Evolutionary conservation across 2,888 invertebrate genomes (phyloP), one percentile per base, ranked within the genome.

Genomic region (Oscheius sp.): DNA sequence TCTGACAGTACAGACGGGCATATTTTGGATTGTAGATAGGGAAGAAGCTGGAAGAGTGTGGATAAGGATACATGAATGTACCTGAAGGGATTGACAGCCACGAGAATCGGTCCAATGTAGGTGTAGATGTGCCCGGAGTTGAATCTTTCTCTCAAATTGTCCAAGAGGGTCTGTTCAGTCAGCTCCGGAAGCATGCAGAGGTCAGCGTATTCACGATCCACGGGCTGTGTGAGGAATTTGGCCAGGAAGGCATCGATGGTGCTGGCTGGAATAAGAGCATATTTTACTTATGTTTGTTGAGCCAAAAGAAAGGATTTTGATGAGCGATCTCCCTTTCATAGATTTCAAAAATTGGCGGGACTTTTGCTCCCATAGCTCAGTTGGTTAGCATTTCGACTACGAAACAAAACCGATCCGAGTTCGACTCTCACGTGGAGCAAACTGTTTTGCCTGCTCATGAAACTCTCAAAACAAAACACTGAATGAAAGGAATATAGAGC

Each of bases 21-120:
- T 96, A 96, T 91, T 96, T 96, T 62, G 96, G 96, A 91, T 96
- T 96, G 92, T 96, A 97, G 85, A 97, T 96, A 33, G 96, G 96
- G 90, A 95, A 95, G 91, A 96, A 96, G 91, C 92, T 91, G 76
- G 32, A 80, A 74, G 9, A 47, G 5, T 47, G 33, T 21, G 9
- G 13, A 9, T n/a, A 4, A 11, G 10, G 29, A 32, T 21, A 66
- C 50, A 21, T 11, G n/a, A 50, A 66, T n/a, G 10, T 50, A 80
- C 80, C 82, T 80, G 91, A 96, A 96, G 10, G 92, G 92, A 85
- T 96, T 96, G 80, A 96, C 93, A 70, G 96, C 96, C 88, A 97
- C 96, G 76, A 97, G 92, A 89, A 97, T 96, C 2, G 89, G 89
- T 71, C 96, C 96, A 82, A 96, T 96, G 88, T 96, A 84, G 10